These are phyloP conservation scores for Apantesis nais DNA, from an alignment of 2,888 invertebrate species.

Conservation along the genomic window DNA sequence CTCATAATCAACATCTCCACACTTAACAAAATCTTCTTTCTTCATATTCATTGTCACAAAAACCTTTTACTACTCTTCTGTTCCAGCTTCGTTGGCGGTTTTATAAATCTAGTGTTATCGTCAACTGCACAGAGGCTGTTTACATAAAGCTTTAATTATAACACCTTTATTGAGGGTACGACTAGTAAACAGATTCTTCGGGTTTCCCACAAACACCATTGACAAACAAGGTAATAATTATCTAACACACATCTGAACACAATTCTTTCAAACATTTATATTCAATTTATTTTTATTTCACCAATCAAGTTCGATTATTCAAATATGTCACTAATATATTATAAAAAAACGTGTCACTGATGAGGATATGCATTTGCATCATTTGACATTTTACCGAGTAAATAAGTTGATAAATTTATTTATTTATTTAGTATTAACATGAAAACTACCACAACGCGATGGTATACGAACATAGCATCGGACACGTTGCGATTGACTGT, in stretches of 20 bases:
- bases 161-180: constrained; percentile 68
- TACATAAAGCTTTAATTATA: constrained; percentile 65
- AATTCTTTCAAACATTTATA: not conserved
- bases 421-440: constrained; percentile 26
- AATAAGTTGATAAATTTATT: constrained; percentile 51
- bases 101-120: constrained; percentile 68
- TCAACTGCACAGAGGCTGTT: constrained; percentile 61
- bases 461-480: constrained; percentile 23
- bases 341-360: not conserved
- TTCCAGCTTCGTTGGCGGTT: constrained; percentile 62
- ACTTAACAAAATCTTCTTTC: constrained; percentile 55
- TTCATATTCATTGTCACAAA: constrained; percentile 63
- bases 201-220: constrained; percentile 73
- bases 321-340: not conserved
- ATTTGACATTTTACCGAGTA: constrained; percentile 50
- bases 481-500: constrained; percentile 26
- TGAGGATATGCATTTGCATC: not conserved
- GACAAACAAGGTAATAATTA: constrained; percentile 62
- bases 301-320: not conserved
- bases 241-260: constrained; percentile 27
- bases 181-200: constrained; percentile 64
- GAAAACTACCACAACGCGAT: not conserved
- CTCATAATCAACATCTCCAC: constrained; percentile 69
- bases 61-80: constrained; percentile 31
- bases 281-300: not conserved